Evolutionary conservation across 2,797 vertebrate species (phyloP).

Genomic region (Pampus argenteus): DNA sequence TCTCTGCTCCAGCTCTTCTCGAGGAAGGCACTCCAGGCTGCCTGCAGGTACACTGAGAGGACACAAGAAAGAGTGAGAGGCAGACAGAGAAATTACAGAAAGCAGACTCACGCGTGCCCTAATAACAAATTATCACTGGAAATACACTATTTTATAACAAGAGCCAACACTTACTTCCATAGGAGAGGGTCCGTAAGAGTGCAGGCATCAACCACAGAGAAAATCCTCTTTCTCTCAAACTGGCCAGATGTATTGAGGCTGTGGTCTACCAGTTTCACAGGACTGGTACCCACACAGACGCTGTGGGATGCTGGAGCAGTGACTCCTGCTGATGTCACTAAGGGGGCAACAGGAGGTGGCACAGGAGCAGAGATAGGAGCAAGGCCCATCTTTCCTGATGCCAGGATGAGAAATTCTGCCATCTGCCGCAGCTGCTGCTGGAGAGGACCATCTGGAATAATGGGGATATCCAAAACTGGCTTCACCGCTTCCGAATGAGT

Average conservation of each 20-base stretch:
- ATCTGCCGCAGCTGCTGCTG: conserved; percentile 85
- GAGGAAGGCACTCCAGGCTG: conserved; percentile 82
- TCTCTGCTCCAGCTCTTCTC: conserved; percentile 88
- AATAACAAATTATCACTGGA: background rate
- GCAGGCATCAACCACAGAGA: conserved; percentile 77
- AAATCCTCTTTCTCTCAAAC: conserved; percentile 75
- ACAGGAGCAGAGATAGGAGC: conserved; percentile 1
- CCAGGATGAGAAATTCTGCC: conserved; percentile 83
- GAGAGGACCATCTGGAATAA: conserved; percentile 73
- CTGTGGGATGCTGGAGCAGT: conserved; percentile 57
- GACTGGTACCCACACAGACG: conserved; percentile 75
- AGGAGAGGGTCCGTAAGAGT: conserved; percentile 82
- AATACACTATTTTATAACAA: background rate
- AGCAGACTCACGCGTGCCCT: background rate
- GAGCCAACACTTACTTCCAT: conserved; percentile 81
- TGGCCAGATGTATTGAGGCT: conserved; percentile 83
- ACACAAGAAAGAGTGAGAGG: conserved; percentile 26
- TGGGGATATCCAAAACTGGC: conserved; percentile 32
- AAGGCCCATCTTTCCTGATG: conserved; percentile 74
- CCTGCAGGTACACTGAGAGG: conserved; percentile 83
- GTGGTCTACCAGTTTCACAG: conserved; percentile 63
- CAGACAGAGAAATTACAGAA: background rate
- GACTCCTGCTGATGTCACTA: background rate
- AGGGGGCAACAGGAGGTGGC: conserved; percentile 13
- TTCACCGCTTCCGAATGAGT: conserved; percentile 36